phyloP scores from a whole-genome alignment of 2,888 invertebrate genomes.

The Agrochola litura region DNA sequence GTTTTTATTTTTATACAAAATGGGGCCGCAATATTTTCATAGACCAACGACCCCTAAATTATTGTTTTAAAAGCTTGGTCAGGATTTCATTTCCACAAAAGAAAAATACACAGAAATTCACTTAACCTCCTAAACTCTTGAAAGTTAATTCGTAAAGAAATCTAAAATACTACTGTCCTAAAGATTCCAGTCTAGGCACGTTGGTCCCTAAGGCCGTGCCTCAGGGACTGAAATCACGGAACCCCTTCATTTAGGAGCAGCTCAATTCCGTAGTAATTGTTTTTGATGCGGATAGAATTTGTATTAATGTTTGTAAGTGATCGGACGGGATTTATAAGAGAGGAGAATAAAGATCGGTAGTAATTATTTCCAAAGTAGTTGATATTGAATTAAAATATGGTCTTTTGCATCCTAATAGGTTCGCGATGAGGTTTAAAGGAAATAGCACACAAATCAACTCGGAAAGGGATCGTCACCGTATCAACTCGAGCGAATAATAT shows the following conservation, averaged over 20 bases:
- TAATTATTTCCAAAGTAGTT: not conserved
- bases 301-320: constrained; percentile 23
- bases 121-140: constrained; percentile 15
- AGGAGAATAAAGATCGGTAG: not conserved
- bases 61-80: not conserved
- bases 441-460: no score
- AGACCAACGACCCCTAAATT: not conserved
- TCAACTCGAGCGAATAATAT: no score
- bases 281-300: constrained; percentile 52
- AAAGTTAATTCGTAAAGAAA: constrained; percentile 31
- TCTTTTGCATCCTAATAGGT: no score
- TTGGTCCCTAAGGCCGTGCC: constrained; percentile 38
- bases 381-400: not conserved
- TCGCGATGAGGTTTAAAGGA: no score
- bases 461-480: no score
- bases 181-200: constrained; percentile 45
- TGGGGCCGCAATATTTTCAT: not conserved
- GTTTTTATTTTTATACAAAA: no score
- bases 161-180: constrained; percentile 20
- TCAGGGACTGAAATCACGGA: constrained; percentile 41
- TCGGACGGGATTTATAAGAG: not conserved
- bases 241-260: constrained; percentile 47
- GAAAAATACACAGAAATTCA: constrained; percentile 34
- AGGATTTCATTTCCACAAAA: not conserved
- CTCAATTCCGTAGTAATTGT: constrained; percentile 48